Evolutionary conservation across 2,888 invertebrate species (phyloP).

Genomic region (Azorinus chamasolen): DNA sequence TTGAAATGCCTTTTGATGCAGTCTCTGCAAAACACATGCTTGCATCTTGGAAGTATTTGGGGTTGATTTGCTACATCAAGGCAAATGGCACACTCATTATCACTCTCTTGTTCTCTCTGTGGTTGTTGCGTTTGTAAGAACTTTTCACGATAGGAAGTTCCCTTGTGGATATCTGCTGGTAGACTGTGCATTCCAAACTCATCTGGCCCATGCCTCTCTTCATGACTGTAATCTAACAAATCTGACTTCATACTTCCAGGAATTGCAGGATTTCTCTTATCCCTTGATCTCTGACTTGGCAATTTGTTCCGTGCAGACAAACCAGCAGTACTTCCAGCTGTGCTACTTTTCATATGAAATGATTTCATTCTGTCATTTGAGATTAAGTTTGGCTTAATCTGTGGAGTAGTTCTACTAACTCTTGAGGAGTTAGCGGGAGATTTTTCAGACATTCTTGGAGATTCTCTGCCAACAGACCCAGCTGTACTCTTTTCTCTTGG

Average conservation of each 20-base stretch:
- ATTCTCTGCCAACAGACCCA: no score
- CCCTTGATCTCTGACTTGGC: no score
- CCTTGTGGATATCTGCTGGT: conserved; percentile 25
- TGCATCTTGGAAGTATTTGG: conserved; percentile 66
- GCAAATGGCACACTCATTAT: conserved; percentile 67
- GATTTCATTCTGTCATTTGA: no score
- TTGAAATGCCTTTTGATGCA: conserved; percentile 72
- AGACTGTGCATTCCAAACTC: conserved; percentile 44
- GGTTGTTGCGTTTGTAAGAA: conserved; percentile 22
- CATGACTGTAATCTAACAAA: not conserved
- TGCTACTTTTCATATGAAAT: no score
- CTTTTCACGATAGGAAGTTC: conserved; percentile 29
- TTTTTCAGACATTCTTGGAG: no score
- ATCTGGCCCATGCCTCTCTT: conserved; percentile 14
- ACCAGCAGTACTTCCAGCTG: no score
- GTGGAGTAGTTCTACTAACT: conserved; percentile 2
- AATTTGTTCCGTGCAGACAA: no score
- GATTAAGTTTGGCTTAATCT: not conserved
- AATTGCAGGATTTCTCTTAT: no score
- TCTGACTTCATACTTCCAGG: no score
- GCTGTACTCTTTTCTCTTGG: no score
- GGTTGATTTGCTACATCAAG: conserved; percentile 61
- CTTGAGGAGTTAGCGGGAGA: no score
- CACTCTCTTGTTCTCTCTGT: conserved; percentile 18
- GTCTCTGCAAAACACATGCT: conserved; percentile 75